Percentiles rank a stretch among this genome's conserved stretches.
Evolutionary conservation across 2,888 invertebrate species (phyloP).

Genomic region (Spialia ferax): DNA sequence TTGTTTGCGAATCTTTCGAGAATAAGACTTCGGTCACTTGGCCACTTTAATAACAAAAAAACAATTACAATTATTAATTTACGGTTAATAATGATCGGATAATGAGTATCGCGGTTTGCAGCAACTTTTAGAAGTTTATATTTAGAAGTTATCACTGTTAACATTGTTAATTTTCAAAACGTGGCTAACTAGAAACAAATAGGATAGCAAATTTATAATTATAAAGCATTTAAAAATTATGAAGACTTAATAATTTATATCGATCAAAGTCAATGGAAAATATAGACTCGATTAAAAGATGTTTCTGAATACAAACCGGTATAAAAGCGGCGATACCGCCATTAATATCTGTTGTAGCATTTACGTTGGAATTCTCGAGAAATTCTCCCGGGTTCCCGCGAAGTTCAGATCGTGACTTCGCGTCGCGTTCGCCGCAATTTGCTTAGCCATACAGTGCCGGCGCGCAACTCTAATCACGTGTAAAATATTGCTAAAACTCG

Average conservation of each 20-base stretch:
- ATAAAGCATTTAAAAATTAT: not conserved
- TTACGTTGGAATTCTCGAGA: conserved; percentile 83
- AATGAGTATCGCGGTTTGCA: too few relatives aligned
- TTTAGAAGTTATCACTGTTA: too few relatives aligned
- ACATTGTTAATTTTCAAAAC: too few relatives aligned
- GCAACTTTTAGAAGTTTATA: too few relatives aligned
- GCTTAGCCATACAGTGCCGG: conserved; percentile 84
- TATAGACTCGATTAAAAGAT: conserved; percentile 41
- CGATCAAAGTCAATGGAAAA: conserved; percentile 26
- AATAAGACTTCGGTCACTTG: too few relatives aligned
- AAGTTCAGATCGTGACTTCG: conserved; percentile 85
- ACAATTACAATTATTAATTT: too few relatives aligned
- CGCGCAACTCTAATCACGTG: conserved; percentile 82
- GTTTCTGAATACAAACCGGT: conserved; percentile 51
- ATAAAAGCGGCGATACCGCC: conserved; percentile 68
- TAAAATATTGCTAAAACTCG: conserved; percentile 81
- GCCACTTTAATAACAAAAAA: too few relatives aligned
- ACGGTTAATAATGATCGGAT: too few relatives aligned
- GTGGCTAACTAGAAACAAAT: too few relatives aligned
- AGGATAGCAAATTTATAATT: too few relatives aligned
- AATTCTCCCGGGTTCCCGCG: conserved; percentile 81
- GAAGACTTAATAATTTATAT: conserved; percentile 20
- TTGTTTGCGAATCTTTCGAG: too few relatives aligned
- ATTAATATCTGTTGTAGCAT: conserved; percentile 81
- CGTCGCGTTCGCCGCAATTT: conserved; percentile 84